Base-by-base conservation (phyloP, 2,113 vertebrate genomes). In the Columba janthina region DNA sequence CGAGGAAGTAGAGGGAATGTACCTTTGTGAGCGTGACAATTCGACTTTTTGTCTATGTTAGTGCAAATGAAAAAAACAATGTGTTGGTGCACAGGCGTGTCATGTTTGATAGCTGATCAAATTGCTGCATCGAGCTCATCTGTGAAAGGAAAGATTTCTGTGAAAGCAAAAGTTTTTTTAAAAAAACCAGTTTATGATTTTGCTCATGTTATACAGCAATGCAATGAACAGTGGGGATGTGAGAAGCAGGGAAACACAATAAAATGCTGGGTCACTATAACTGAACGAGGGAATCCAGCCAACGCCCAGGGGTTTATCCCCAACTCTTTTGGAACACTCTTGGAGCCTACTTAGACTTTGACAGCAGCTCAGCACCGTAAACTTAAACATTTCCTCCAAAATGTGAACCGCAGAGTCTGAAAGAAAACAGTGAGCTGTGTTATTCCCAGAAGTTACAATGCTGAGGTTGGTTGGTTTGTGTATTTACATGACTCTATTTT, bases 21-120 rank as follows among this genome's bases (percentile, higher is more conserved):
- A 0, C 13, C n/a, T 2, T 4, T 10, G 17, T 1, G 12, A 66
- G 29, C 2, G 28, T 26, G 51, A 58, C 51, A 72, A 36, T 54
- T 16, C 7, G 14, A 4, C 79, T 51, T 34, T 38, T 15, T 8
- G 0, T 5, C 61, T 26, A 0, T 0, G 1, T 20, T 9, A 6
- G 25, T 7, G 24, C 57, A 14, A n/a, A 21, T 14, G 48, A 24
- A 26, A 44, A 67, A 11, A 10, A 9, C 3, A 19, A 1, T 5
- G 42, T 10, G 11, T 2, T 12, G 44, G 67, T 40, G 2, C 26
- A 3, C 31, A 18, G 54, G 20, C 31, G 13, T 4, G 24, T 6
- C 14, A 1, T 22, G 3, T 34, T 31, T 17, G 42, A 10, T 6
- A 22, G 44, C 11, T 2, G 34, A 17, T 64, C 42, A 5, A 17